Conservation (phyloP, 1,140 invertebrate genomes). For the Euwallacea similis region DNA sequence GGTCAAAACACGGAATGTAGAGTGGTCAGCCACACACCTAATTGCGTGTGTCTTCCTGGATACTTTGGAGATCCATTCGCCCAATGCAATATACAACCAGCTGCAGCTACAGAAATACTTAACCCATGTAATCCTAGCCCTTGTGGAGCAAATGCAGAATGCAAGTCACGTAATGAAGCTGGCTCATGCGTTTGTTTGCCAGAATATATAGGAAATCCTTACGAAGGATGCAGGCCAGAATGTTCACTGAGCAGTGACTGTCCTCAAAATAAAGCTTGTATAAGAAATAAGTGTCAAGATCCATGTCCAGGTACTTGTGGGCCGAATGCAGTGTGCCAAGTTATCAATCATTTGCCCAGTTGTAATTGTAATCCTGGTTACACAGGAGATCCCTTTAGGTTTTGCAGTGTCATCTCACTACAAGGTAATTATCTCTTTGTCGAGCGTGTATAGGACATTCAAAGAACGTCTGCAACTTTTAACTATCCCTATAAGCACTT, state of each 20-base stretch:
- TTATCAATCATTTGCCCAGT: slow-evolving; percentile 79
- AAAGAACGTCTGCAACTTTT: background rate
- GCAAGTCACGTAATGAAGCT: slow-evolving; percentile 64
- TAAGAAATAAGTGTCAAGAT: slow-evolving; percentile 77
- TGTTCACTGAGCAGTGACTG: slow-evolving; percentile 82
- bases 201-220: slow-evolving; percentile 69
- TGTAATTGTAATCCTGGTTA: slow-evolving; percentile 74
- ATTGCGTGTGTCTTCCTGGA: slow-evolving; percentile 67
- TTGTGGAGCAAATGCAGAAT: slow-evolving; percentile 70
- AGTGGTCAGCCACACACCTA: slow-evolving; percentile 70
- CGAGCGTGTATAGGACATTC: slow-evolving; percentile 33
- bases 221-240: slow-evolving; percentile 76
- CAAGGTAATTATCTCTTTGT: slow-evolving; percentile 37
- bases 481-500: slow-evolving; percentile 44
- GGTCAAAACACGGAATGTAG: slow-evolving; percentile 71
- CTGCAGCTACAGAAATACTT: slow-evolving; percentile 52
- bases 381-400: slow-evolving; percentile 77
- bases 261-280: slow-evolving; percentile 74
- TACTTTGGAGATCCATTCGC: slow-evolving; percentile 72
- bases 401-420: slow-evolving; percentile 59
- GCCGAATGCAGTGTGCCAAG: slow-evolving; percentile 78
- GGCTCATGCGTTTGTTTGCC: slow-evolving; percentile 72
- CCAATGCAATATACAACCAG: slow-evolving; percentile 48
- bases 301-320: slow-evolving; percentile 81
- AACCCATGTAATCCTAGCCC: slow-evolving; percentile 70